Conservation (phyloP, 2,113 vertebrate genomes). For the Pogona vitticeps region DNA sequence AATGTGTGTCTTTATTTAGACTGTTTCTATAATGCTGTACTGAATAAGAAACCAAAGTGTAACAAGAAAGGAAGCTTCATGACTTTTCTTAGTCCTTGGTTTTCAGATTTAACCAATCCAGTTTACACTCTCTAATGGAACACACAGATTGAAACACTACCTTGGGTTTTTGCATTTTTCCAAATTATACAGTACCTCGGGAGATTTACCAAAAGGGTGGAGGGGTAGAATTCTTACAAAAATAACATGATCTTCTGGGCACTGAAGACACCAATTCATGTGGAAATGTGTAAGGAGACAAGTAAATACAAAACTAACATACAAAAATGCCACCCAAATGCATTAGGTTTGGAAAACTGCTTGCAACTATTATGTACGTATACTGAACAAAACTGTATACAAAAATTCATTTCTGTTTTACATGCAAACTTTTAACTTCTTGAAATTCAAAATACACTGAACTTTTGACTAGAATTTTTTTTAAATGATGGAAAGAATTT, state of each 20-base stretch:
- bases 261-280: too few relatives aligned
- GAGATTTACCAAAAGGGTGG: neutral
- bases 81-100: neutral
- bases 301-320: too few relatives aligned
- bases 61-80: neutral
- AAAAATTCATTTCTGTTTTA: too few relatives aligned
- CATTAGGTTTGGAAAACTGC: too few relatives aligned
- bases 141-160: neutral
- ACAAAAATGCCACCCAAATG: too few relatives aligned
- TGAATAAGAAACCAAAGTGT: neutral
- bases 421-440: too few relatives aligned
- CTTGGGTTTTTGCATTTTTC: neutral
- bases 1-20: neutral
- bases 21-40: neutral
- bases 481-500: too few relatives aligned
- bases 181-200: neutral
- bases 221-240: neutral
- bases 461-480: too few relatives aligned
- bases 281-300: too few relatives aligned
- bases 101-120: neutral
- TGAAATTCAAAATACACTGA: too few relatives aligned
- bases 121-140: neutral
- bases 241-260: neutral
- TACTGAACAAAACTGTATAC: too few relatives aligned
- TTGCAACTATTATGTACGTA: too few relatives aligned